phyloP scores from a whole-genome alignment of 2,797 vertebrate genomes.

The Tadarida brasiliensis region DNA sequence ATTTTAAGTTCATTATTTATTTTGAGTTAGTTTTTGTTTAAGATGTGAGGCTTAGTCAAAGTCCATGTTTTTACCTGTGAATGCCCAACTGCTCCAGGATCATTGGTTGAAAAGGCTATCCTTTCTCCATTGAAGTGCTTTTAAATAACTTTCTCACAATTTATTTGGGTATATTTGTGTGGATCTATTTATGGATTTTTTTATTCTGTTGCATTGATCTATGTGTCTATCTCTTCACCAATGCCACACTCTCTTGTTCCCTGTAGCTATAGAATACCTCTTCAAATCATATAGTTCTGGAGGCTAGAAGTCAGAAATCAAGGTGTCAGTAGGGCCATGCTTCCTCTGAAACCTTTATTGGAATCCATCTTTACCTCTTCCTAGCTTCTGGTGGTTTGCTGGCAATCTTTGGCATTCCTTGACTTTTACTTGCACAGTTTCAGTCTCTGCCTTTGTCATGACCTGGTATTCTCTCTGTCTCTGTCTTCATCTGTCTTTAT shows the following conservation, averaged over 20 bases:
- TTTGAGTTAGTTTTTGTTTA: slow-evolving; percentile 41
- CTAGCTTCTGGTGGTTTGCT: background rate
- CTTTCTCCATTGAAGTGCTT: background rate
- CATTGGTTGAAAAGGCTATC: background rate
- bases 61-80: background rate
- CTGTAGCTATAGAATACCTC: background rate
- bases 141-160: background rate
- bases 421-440: background rate
- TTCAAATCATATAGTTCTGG: slow-evolving; percentile 9
- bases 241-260: background rate
- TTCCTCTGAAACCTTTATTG: background rate
- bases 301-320: background rate
- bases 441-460: background rate
- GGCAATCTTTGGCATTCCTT: background rate
- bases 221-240: background rate
- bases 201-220: background rate
- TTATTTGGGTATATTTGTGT: background rate
- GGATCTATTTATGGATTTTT: background rate
- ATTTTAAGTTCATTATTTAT: slow-evolving; percentile 7
- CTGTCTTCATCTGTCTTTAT: background rate
- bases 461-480: background rate
- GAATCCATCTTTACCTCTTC: background rate
- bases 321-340: background rate
- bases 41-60: background rate
- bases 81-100: background rate